phyloP scores from a whole-genome alignment of 2,113 vertebrate species.

The Dicentrarchus labrax region DNA sequence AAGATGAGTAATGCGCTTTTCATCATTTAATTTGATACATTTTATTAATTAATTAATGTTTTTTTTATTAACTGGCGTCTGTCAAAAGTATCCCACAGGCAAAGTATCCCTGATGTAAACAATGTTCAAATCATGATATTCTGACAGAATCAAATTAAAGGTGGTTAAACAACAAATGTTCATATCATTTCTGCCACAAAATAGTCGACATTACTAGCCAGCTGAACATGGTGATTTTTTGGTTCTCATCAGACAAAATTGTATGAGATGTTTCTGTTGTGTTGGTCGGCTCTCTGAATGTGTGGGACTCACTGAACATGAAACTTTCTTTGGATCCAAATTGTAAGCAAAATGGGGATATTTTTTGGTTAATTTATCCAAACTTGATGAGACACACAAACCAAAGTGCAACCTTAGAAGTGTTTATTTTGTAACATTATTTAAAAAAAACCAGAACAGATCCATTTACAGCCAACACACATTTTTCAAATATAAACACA shows the following conservation, averaged over 20 bases:
- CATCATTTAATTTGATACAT: too few species aligned
- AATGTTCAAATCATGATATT: background rate
- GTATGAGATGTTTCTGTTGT: background rate
- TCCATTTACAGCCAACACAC: slow-evolving; percentile 61
- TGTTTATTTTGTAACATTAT: slow-evolving; percentile 78
- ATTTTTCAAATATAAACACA: slow-evolving; percentile 59
- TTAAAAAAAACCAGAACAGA: slow-evolving; percentile 56
- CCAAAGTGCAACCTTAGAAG: slow-evolving; percentile 23
- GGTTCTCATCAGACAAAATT: background rate
- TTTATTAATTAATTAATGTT: too few species aligned
- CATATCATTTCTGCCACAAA: background rate
- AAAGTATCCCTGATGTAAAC: background rate
- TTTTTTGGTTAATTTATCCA: background rate
- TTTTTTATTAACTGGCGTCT: too few species aligned
- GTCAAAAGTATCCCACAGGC: too few species aligned
- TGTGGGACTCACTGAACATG: background rate
- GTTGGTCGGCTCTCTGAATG: background rate
- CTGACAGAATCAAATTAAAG: too few species aligned
- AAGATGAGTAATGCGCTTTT: too few species aligned
- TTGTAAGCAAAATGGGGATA: background rate
- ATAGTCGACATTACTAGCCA: background rate
- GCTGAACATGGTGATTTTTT: too few species aligned
- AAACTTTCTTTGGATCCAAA: background rate
- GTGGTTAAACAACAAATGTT: too few species aligned
- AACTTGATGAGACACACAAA: slow-evolving; percentile 7